Evolutionary conservation across 2,888 invertebrate genomes (phyloP).

Genomic region (Lottia gigantea): DNA sequence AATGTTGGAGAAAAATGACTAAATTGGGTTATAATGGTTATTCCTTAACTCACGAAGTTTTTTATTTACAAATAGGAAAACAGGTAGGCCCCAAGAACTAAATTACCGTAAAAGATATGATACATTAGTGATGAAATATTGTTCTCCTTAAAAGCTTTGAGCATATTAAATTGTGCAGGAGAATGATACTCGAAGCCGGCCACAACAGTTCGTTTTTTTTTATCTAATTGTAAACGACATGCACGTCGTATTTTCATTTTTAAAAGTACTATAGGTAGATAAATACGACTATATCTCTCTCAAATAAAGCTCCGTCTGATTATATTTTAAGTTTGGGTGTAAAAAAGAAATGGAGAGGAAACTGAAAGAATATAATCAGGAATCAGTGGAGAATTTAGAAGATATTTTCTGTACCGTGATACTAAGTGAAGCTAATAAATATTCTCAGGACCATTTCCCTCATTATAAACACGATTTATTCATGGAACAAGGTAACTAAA

Average conservation of each 20-base stretch:
- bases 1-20: constrained; percentile 63
- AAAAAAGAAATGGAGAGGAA: constrained; percentile 47
- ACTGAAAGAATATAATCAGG: constrained; percentile 37
- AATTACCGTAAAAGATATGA: neutral
- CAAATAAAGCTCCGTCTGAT: no score
- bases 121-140: neutral
- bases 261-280: no score
- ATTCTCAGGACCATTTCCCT: constrained; percentile 47
- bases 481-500: constrained; percentile 62
- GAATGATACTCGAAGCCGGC: no score
- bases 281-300: no score
- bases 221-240: no score
- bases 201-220: no score
- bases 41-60: constrained; percentile 63
- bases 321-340: constrained; percentile 53
- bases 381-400: constrained; percentile 41
- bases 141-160: no score
- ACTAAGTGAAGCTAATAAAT: constrained; percentile 50
- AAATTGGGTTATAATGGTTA: constrained; percentile 55
- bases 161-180: neutral
- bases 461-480: constrained; percentile 57
- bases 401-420: constrained; percentile 59
- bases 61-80: constrained; percentile 62
- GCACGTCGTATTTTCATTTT: no score
- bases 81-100: constrained; percentile 46